Base-by-base conservation (phyloP, 2,888 invertebrate genomes). In the Calliscelio sp. region DNA sequence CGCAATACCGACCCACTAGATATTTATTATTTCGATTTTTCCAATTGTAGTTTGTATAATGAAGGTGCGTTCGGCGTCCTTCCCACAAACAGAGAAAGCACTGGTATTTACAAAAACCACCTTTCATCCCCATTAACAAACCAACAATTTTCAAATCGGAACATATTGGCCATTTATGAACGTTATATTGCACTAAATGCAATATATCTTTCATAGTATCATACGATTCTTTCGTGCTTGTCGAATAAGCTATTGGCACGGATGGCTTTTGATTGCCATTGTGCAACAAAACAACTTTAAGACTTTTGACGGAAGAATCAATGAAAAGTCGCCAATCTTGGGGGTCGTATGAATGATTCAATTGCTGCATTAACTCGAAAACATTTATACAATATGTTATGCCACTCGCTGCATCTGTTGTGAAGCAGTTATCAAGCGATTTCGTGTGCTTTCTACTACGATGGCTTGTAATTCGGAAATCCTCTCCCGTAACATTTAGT, bases 291-390 rank as follows among this genome's bases (percentile, higher is more conserved):
- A 71, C 82, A 14, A 32, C 81, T 46, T 81, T 81, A 11, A 81
- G 35, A 63, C 61, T 81, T 8, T 25, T 11, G 14, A 44, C 28
- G n/a, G 66, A 78, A 2, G 73, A 77, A 51, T 83, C 73, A 14
- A 83, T 73, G n/a, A 78, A 78, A n/a, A 78, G 20, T 18, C 78
- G 44, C 77, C 55, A 77, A n/a, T 66, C 41, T 1, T 41, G 2
- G n/a, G 41, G n/a, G n/a, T 10, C n/a, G 4, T 41, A 41, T 1
- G 1, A 1, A 5, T 5, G 5, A 1, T 35, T 1, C 35, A 35
- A 5, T 35, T 35, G 35, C 8, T 1, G 8, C 8, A 1, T 11
- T 35, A 35, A 5, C 1, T 35, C 5, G 1, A 1, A 35, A 10
- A 41, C n/a, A 41, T 41, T n/a, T n/a, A n/a, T 5, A n/a, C 41